Base-by-base conservation (phyloP, 2,888 invertebrate genomes). In the Drosophila formosana region DNA sequence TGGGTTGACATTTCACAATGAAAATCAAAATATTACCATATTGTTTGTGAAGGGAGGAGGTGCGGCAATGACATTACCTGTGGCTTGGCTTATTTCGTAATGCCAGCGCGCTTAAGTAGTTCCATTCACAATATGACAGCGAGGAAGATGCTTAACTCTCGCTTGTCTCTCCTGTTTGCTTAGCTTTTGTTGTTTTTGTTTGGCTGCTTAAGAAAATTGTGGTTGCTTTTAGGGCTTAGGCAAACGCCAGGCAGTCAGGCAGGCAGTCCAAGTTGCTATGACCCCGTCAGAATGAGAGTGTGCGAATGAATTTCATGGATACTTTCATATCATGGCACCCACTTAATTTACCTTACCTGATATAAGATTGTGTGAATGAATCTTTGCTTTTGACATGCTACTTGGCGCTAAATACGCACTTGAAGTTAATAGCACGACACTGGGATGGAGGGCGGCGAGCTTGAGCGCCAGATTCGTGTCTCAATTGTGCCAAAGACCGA, bases 331-430 rank as follows among this genome's bases (percentile, higher is more conserved):
- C 58, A 45, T 68, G 74, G 69, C 78, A 83, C 80, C 66, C 67
- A 85, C 78, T 83, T 82, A 87, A 85, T 84, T 85, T 87, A 74
- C 75, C 62, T 65, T 37, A 69, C 75, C 67, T 76, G 72, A 69
- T 72, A 64, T 63, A 51, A 49, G 65, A 51, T 46, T 69, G 66
- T 66, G 63, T 47, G 73, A 72, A 72, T 85, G 66, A 88, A 82
- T 87, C 78, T 82, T 72, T 83, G 83, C 73, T 73, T 80, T 75
- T 88, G 83, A 83, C 83, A 80, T 78, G 80, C 80, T 88, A 78
- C 83, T 80, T 63, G 67, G 57, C 75, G 66, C 82, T 82, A 78
- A 84, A 79, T 68, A 78, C 70, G 67, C 78, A 82, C 88, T 87
- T 75, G 62, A 78, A 70, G 39, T 61, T 66, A 71, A 76, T 76